These are phyloP conservation scores for Coregonus clupeaformis DNA, from an alignment of 2,113 vertebrate genomes.

Conservation along the genomic window DNA sequence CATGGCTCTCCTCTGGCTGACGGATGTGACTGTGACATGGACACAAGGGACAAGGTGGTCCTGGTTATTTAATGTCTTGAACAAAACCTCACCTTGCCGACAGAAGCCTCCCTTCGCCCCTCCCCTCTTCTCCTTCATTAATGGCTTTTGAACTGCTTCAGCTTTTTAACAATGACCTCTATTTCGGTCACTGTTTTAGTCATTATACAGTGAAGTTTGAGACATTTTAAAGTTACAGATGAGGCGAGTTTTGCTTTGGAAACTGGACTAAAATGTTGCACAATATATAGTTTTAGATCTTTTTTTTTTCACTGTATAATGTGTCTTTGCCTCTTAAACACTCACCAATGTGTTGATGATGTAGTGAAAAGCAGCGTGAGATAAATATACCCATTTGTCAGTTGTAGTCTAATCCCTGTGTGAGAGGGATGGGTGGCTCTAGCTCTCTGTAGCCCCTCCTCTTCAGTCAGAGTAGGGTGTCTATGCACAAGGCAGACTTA, in stretches of 20 bases:
- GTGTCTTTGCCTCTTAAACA: no score
- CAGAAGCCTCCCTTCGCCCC: background rate
- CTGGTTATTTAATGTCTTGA: no score
- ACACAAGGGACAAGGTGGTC: background rate
- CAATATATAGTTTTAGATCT: no score
- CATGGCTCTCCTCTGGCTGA: background rate
- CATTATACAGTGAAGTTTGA: no score
- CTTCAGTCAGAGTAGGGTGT: conserved; percentile 16
- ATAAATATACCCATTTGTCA: conserved; percentile 11
- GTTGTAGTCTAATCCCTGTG: conserved; percentile 31
- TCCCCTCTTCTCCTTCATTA: background rate
- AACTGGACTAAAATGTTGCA: no score
- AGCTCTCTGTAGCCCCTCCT: background rate
- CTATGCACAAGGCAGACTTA: conserved; percentile 23
- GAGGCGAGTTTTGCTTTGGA: no score
- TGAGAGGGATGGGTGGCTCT: background rate
- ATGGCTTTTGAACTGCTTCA: background rate
- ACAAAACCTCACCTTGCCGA: background rate
- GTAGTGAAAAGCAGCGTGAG: conserved; percentile 4
- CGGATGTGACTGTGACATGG: background rate
- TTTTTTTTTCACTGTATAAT: no score
- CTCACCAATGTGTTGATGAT: background rate
- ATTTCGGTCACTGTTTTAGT: background rate
- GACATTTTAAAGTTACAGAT: no score
- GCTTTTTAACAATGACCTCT: no score